A percentile compares a stretch with the other conserved stretches of the same genome.
Conservation (phyloP, 2,888 invertebrate species). For the Cenopis cana region DNA sequence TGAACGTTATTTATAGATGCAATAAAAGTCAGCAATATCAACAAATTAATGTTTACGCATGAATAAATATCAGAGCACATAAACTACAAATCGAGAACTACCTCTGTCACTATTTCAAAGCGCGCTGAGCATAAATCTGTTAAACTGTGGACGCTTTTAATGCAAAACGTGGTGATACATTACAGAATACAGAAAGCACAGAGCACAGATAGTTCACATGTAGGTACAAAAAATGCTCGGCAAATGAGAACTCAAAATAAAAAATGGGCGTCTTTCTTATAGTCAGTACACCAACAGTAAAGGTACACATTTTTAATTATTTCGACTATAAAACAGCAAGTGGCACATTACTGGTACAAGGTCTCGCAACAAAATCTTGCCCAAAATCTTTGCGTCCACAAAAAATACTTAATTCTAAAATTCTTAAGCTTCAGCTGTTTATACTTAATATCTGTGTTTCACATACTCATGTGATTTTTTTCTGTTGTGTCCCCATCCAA, state of each 20-base stretch:
- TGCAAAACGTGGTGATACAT: slow-evolving; percentile 45
- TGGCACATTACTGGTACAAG: too few relatives aligned
- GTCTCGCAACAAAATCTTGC: too few relatives aligned
- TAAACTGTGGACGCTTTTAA: slow-evolving; percentile 44
- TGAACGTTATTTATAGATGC: neutral
- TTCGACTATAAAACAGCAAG: too few relatives aligned
- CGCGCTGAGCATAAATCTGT: slow-evolving; percentile 42
- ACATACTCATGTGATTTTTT: too few relatives aligned
- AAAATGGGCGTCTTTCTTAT: too few relatives aligned
- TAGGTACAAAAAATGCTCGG: slow-evolving; percentile 12
- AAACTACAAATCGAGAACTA: slow-evolving; percentile 40
- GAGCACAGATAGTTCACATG: slow-evolving; percentile 15
- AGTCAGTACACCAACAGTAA: too few relatives aligned
- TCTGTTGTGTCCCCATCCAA: too few relatives aligned
- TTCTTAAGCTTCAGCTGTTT: too few relatives aligned
- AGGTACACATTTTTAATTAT: too few relatives aligned
- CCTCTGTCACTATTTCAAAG: slow-evolving; percentile 42
- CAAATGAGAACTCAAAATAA: neutral
- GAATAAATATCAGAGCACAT: slow-evolving; percentile 32
- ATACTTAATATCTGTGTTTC: too few relatives aligned
- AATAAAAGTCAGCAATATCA: slow-evolving; percentile 18
- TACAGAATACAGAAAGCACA: slow-evolving; percentile 11
- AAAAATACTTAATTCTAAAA: too few relatives aligned
- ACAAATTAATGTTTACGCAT: slow-evolving; percentile 10
- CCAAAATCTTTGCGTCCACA: too few relatives aligned